Evolutionary conservation across 2,888 invertebrate genomes (phyloP), one percentile per base, ranked within the genome.

Genomic region (Schrankia costaestrigalis): DNA sequence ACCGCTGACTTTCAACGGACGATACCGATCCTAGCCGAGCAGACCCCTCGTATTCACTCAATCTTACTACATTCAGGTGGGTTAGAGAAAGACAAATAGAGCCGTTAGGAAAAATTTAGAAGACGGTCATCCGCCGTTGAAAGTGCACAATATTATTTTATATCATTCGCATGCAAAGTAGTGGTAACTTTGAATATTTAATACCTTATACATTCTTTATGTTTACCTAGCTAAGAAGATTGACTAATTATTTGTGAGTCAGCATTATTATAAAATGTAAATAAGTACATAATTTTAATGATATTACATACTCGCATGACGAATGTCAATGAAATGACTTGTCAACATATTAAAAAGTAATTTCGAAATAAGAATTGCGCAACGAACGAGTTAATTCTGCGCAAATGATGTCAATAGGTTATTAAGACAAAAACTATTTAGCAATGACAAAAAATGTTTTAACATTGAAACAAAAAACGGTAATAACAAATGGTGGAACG

Each of bases 1-100:
- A 57, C 68, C 65, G 64, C 37, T 37, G 34, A 35, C 40, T 37
- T 42, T 48, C 37, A 48, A 44, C 71, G 73, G 66, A 62, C 51
- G 47, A 41, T 41, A 41, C 71, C 74, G 80, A 73, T 50, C 47
- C 55, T 45, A 56, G 59, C 71, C 78, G 79, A 77, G 47, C 37
- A 30, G 31, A 26, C 26, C 32, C 63, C 56, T 63, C 72, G 52
- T 62, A 61, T 67, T 70, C 71, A 52, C 64, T 75, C 68, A 22
- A 46, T 45, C 67, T 52, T 43, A 47, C 41, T 41, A 36, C 22
- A 22, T 27, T 13, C 30, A 25, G 21, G 26, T 45, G 45, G 21
- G 56, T 23, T 36, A 66, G 63, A 66, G 50, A 31, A 62, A 62
- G 63, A 66, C 52, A 45, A 41, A 49, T 33, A 50, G 22, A 34